Percentiles rank a stretch among this genome's conserved stretches.
Conservation (phyloP, 2,113 vertebrate genomes). For the Butastur rufipennis region DNA sequence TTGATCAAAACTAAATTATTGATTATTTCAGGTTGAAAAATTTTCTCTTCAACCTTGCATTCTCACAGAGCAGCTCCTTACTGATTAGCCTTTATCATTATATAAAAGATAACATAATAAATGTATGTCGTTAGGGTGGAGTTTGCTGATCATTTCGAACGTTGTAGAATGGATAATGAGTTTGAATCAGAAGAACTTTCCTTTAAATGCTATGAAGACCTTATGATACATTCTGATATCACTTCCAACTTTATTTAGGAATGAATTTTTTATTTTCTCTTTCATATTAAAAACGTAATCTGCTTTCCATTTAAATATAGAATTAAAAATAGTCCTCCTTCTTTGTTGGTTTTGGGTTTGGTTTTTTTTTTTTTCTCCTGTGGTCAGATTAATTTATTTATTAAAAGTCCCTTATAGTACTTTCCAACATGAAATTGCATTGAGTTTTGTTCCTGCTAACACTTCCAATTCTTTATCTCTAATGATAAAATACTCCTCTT, state of each 20-base stretch:
- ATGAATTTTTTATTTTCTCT: not conserved
- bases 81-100: not conserved
- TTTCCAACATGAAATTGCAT: not conserved
- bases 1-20: slow-evolving; percentile 20
- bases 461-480: not conserved
- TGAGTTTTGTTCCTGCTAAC: not conserved
- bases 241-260: not conserved
- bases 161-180: not conserved
- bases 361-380: not conserved
- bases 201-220: not conserved
- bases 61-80: not conserved
- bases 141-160: not conserved
- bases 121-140: not conserved
- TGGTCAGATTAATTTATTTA: not conserved
- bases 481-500: not conserved
- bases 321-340: not conserved
- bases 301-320: not conserved
- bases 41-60: not conserved
- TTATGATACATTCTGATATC: not conserved
- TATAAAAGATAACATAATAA: not conserved
- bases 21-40: slow-evolving; percentile 32
- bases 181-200: not conserved
- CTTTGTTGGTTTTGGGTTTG: not conserved
- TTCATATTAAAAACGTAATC: not conserved
- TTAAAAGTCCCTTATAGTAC: not conserved